Percentiles rank a stretch among this genome's conserved stretches.
These are phyloP conservation scores for Spicauda simplicius DNA, from an alignment of 2,888 invertebrate genomes.

Conservation along the genomic window DNA sequence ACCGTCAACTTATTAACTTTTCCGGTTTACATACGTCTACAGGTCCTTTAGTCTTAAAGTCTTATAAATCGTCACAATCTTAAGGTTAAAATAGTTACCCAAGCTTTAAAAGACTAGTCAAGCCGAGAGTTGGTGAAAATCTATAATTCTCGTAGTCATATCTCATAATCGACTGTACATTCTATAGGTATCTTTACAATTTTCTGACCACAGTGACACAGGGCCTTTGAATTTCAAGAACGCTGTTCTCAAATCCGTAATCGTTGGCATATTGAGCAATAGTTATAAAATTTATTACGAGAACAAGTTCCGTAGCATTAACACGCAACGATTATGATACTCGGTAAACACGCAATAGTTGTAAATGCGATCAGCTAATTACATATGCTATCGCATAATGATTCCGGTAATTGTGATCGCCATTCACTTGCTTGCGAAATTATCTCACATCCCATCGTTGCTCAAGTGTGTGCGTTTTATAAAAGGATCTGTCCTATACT, in stretches of 20 bases:
- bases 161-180: too few relatives aligned
- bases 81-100: too few relatives aligned
- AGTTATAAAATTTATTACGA: slow-evolving; percentile 36
- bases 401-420: slow-evolving; percentile 39
- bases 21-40: too few relatives aligned
- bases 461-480: slow-evolving; percentile 25
- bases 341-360: slow-evolving; percentile 42
- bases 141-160: too few relatives aligned
- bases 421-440: slow-evolving; percentile 36
- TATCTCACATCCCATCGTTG: slow-evolving; percentile 30
- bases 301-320: slow-evolving; percentile 39
- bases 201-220: not conserved
- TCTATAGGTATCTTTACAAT: too few relatives aligned
- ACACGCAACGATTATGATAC: slow-evolving; percentile 42
- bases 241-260: slow-evolving; percentile 15
- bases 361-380: slow-evolving; percentile 43
- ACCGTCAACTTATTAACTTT: too few relatives aligned
- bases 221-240: not conserved
- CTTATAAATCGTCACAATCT: too few relatives aligned
- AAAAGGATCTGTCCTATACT: not conserved
- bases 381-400: slow-evolving; percentile 37
- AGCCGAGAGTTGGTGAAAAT: too few relatives aligned
- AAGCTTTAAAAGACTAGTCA: too few relatives aligned
- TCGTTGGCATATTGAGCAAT: slow-evolving; percentile 25
- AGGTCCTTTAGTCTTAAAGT: too few relatives aligned